Percentiles rank a stretch among this genome's conserved stretches.
phyloP scores from a whole-genome alignment of 1,140 invertebrate species.

The Eriocheir sinensis region DNA sequence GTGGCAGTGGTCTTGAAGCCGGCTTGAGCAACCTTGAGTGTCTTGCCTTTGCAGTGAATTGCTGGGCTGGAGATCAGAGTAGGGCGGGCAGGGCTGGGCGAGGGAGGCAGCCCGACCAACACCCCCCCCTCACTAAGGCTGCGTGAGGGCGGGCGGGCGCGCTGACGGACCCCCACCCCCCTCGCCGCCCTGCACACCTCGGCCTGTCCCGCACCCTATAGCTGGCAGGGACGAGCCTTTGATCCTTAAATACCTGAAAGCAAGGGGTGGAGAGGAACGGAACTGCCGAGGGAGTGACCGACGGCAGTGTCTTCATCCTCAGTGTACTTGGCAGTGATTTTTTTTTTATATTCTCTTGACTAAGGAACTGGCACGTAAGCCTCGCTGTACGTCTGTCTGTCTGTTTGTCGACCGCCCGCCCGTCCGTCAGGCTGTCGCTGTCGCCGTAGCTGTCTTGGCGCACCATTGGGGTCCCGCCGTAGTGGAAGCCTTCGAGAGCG shows the following conservation, averaged over 20 bases:
- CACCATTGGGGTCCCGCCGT: too few species aligned
- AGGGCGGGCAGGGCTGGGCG: conserved; percentile 60
- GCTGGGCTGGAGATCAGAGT: conserved; percentile 55
- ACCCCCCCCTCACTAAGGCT: neutral
- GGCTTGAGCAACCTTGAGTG: conserved; percentile 54
- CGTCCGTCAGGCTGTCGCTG: too few species aligned
- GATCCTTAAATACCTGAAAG: conserved; percentile 30
- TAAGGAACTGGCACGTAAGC: conserved; percentile 70
- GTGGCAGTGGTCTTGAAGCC: neutral
- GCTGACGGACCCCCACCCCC: too few species aligned
- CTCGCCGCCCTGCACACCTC: neutral
- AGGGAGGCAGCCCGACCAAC: conserved; percentile 25
- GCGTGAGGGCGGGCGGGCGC: too few species aligned
- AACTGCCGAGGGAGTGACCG: neutral
- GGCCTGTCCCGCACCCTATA: too few species aligned
- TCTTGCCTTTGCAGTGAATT: conserved; percentile 50
- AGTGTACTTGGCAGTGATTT: conserved; percentile 75
- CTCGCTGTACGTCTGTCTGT: neutral
- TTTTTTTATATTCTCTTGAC: conserved; percentile 66
- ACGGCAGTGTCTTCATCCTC: conserved; percentile 32
- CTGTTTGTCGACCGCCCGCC: neutral
- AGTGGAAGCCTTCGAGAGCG: neutral
- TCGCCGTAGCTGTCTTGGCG: too few species aligned
- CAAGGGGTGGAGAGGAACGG: neutral
- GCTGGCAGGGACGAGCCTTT: neutral